Base-by-base conservation (phyloP, 2,888 invertebrate species). In the Isoperla grammatica region DNA sequence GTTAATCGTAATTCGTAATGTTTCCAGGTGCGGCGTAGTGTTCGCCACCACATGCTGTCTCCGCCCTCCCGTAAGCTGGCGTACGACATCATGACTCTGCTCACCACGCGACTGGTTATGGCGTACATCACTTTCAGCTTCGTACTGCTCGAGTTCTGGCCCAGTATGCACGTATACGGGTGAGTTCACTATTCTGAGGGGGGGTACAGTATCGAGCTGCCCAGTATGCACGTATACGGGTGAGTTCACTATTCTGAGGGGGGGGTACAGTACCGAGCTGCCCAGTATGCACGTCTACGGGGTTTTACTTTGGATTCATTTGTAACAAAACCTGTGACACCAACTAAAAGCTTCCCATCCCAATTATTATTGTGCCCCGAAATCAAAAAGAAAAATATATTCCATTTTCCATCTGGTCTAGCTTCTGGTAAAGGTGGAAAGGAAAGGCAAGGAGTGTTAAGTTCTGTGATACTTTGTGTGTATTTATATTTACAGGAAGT, bases 101-200 rank as follows among this genome's bases (percentile, higher is more conserved):
- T 88, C 23, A 81, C 85, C 40, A 95, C 95, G 17, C 84, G 95
- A 67, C 73, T 95, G 53, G 83, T 88, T 62, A 85, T 97, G 82
- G 88, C 90, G 35, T 97, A 97, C 73, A 80, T 90, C 57, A 91
- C 94, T 46, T 92, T 94, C 74, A 90, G 94, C 66, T 98, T 98
- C 76, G 86, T 96, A 62, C 77, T 96, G 63, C 81, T 97, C 69
- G 91, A 95, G 71, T 85, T 95, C 67, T 80, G 82, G 73, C 85
- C 90, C 37, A 85, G 87, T 69, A 75, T 92, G 58, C 79, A 80
- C 59, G 78, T 94, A 68, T 92, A 89, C 75, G 83, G 84, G 93
- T 95, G 79, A 80, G 85, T 78, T 64, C 58, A n/a, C 9, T n/a
- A 37, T 53, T 37, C 37, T n/a, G n/a, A n/a, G n/a, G n/a, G n/a